Base-by-base conservation (phyloP, 2,888 invertebrate genomes). In the Theretra japonica region DNA sequence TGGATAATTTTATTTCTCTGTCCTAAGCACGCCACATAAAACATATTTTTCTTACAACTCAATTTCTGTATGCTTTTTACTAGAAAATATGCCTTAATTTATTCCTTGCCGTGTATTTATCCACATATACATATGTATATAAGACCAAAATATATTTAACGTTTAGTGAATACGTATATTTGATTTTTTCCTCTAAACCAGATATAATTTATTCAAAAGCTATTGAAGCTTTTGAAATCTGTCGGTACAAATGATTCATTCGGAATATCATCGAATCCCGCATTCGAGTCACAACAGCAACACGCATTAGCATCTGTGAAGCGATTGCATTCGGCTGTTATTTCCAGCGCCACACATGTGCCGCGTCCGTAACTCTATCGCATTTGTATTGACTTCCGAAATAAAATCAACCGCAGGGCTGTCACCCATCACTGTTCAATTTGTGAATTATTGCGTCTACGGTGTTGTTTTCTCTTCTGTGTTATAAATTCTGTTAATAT, bases 311-410 rank as follows among this genome's bases (percentile, higher is more conserved):
- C 48, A 25, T 65, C 65, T 65, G 48, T 65, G 23, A 23, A 65
- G 15, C 65, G 65, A 65, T 65, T 65, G 48, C 41, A 65, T 48
- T 65, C 21, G 48, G 65, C 53, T 53, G 53, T 48, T 65, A 65
- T 65, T 48, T 65, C 48, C 65, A 65, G 48, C 65, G 41, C 15
- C 48, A 48, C 65, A 65, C 65, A 48, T 65, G 65, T 65, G 65
- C 41, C 65, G 65, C 65, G 23, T 65, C 65, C 48, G 65, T 65
- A 65, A 65, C 65, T 65, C 41, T 48, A 65, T 23, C 41, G 23
- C 65, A 65, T 21, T 65, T 65, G 23, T 48, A 48, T 65, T 65
- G 48, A 65, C 48, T 65, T 48, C 65, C 48, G 65, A 65, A 48
- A 48, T 65, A 23, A 65, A 48, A 41, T 65, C 41, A 65, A 41